Evolutionary conservation across 1,140 invertebrate genomes (phyloP).

Genomic region (Papilio dardanus): DNA sequence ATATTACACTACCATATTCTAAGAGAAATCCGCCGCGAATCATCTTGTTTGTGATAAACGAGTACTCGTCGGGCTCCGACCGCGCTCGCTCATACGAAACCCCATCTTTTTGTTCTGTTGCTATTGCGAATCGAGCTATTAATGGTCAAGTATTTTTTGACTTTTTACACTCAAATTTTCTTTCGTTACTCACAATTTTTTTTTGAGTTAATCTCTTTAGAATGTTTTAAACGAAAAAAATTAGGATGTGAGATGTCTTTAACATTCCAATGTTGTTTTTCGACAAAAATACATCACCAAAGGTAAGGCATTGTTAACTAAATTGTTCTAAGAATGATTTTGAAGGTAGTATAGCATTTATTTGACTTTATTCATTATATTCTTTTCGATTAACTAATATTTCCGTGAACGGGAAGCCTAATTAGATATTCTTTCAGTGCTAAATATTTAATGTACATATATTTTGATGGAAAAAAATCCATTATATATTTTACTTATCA

Average conservation of each 20-base stretch:
- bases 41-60: constrained; percentile 45
- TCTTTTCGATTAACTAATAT: constrained; percentile 46
- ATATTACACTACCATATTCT: constrained; percentile 84
- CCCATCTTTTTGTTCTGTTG: constrained; percentile 75
- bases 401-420: constrained; percentile 23
- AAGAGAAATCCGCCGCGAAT: constrained; percentile 58
- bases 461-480: constrained; percentile 28
- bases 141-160: constrained; percentile 83
- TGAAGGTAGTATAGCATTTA: constrained; percentile 83
- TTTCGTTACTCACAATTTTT: constrained; percentile 59
- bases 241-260: constrained; percentile 62
- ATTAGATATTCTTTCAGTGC: constrained; percentile 32
- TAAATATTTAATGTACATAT: constrained; percentile 27
- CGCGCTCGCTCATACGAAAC: constrained; percentile 49
- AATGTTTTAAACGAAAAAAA: constrained; percentile 57
- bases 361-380: constrained; percentile 75
- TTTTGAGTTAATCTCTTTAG: constrained; percentile 65
- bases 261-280: constrained; percentile 73
- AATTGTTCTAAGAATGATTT: constrained; percentile 62
- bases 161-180: constrained; percentile 83
- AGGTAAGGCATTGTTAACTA: constrained; percentile 73
- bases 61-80: constrained; percentile 26
- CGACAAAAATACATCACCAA: constrained; percentile 69
- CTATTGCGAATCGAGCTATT: constrained; percentile 79
- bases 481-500: constrained; percentile 35